These are phyloP conservation scores for Onychorhynchus coronatus DNA, from an alignment of 2,113 vertebrate genomes.

Conservation along the genomic window DNA sequence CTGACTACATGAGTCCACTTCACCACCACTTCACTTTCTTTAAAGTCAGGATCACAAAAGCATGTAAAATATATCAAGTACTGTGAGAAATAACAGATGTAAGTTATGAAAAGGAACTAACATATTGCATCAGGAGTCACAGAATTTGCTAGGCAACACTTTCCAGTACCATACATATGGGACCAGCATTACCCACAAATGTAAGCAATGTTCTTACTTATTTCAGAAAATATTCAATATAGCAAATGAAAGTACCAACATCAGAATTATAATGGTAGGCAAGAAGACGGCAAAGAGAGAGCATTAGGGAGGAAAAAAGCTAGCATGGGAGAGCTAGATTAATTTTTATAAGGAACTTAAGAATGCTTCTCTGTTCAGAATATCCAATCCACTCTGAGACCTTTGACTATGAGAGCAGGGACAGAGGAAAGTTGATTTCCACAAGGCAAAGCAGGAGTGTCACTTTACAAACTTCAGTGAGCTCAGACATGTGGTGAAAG, in stretches of 20 bases:
- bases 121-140: not conserved
- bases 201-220: conserved; percentile 9
- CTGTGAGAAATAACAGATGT: not conserved
- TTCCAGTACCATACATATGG: not conserved
- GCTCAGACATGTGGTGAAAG: accelerated
- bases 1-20: not conserved
- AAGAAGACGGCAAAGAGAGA: not conserved
- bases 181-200: conserved; percentile 1
- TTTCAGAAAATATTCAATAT: conserved; percentile 9
- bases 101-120: conserved; percentile 13
- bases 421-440: not conserved
- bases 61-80: not conserved
- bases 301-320: not conserved
- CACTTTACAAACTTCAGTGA: accelerated
- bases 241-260: not conserved
- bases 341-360: not conserved
- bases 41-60: not conserved
- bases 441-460: not conserved
- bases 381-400: not conserved
- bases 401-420: not conserved
- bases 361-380: not conserved
- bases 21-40: not conserved
- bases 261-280: not conserved
- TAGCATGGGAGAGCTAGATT: not conserved
- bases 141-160: conserved; percentile 47